These are phyloP conservation scores for Gopherus evgoodei DNA, from an alignment of 2,113 vertebrate genomes.

Conservation along the genomic window DNA sequence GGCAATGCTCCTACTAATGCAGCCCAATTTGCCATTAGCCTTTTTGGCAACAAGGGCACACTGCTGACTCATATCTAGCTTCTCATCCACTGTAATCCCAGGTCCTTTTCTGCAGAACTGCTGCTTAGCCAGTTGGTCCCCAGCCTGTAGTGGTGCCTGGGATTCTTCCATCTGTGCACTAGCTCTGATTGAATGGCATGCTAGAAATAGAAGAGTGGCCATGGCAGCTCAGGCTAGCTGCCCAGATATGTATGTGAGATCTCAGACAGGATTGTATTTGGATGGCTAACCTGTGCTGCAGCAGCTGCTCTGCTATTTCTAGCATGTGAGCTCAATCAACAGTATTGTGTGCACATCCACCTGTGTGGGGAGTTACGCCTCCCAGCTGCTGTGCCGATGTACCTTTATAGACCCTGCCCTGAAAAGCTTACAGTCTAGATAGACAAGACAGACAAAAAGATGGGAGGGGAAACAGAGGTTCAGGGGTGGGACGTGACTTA, in stretches of 20 bases:
- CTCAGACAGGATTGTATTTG: background rate
- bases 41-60: too few species aligned
- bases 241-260: too few species aligned
- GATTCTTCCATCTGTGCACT: background rate
- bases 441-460: background rate
- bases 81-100: too few species aligned
- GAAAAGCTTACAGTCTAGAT: background rate
- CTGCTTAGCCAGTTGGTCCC: too few species aligned
- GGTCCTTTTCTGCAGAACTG: too few species aligned
- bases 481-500: background rate
- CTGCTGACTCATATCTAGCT: too few species aligned
- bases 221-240: background rate
- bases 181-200: background rate
- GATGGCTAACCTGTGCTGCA: background rate
- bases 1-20: too few species aligned
- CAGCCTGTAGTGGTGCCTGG: too few species aligned
- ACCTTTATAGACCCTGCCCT: background rate
- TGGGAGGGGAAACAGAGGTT: background rate
- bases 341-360: background rate
- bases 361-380: background rate
- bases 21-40: too few species aligned
- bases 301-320: background rate
- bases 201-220: background rate
- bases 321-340: background rate
- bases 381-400: background rate